Percentiles rank a stretch among this genome's conserved stretches.
These are phyloP conservation scores for Pipistrellus nathusii DNA, from an alignment of 2,797 vertebrate species.

Conservation along the genomic window DNA sequence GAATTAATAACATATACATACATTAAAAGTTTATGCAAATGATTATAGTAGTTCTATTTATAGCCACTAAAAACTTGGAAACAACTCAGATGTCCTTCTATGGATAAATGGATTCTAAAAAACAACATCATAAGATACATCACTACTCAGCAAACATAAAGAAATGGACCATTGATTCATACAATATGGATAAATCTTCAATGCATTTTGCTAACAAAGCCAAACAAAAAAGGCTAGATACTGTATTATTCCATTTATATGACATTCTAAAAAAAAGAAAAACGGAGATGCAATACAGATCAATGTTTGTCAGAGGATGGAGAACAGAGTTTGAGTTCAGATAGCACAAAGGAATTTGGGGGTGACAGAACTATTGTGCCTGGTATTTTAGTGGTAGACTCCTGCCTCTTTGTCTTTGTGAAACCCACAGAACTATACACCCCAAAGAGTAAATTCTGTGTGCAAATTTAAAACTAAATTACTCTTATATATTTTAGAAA, in stretches of 20 bases:
- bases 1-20: background rate
- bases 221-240: background rate
- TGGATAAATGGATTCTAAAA: background rate
- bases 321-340: background rate
- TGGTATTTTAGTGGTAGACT: background rate
- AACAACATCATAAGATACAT: background rate
- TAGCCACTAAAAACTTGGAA: slow-evolving; percentile 3
- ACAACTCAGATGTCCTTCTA: background rate
- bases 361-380: background rate
- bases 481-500: slow-evolving; percentile 3
- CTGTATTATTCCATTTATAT: background rate
- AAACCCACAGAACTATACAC: background rate
- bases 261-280: slow-evolving; percentile 1
- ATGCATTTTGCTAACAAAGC: background rate
- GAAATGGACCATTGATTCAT: background rate
- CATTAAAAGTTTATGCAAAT: background rate
- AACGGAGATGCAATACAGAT: background rate
- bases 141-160: background rate
- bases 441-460: background rate
- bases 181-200: background rate
- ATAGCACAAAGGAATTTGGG: background rate
- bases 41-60: background rate
- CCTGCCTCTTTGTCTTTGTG: background rate
- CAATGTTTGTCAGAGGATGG: background rate
- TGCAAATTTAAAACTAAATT: slow-evolving; percentile 11